phyloP scores from a whole-genome alignment of 2,797 vertebrate genomes.

The Phrynocephalus vlangalii region DNA sequence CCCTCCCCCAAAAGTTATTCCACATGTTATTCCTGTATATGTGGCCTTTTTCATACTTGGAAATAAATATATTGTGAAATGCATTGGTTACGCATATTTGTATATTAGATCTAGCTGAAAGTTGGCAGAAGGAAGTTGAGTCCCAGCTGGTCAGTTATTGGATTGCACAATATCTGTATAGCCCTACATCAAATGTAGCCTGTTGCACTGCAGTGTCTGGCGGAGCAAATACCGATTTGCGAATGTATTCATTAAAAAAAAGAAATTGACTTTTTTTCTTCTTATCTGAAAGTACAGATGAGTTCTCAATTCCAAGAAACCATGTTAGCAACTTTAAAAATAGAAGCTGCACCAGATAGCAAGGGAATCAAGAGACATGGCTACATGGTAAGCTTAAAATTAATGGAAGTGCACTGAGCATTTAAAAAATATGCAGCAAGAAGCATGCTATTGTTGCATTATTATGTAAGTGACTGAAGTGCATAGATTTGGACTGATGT shows the following conservation, averaged over 20 bases:
- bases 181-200: constrained; percentile 54
- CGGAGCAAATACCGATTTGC: constrained; percentile 9
- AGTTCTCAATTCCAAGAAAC: constrained; percentile 50
- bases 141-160: constrained; percentile 61
- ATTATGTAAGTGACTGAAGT: not conserved
- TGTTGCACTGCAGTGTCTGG: constrained; percentile 50
- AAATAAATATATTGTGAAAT: constrained; percentile 45
- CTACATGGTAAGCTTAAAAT: not conserved
- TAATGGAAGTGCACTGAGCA: not conserved
- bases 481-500: not conserved
- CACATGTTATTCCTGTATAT: not conserved
- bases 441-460: not conserved
- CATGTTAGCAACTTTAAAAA: constrained; percentile 8
- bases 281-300: constrained; percentile 41
- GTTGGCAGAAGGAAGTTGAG: constrained; percentile 57
- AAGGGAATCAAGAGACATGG: constrained; percentile 17
- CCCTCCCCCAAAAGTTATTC: not conserved
- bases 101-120: constrained; percentile 41
- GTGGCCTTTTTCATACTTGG: constrained; percentile 37
- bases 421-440: not conserved
- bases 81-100: constrained; percentile 23
- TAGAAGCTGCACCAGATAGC: constrained; percentile 43
- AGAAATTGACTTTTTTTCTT: constrained; percentile 9
- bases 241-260: constrained; percentile 32
- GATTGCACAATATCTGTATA: constrained; percentile 30